These are phyloP conservation scores for Plutomurus gul DNA, from an alignment of 1,140 invertebrate species.

Conservation along the genomic window DNA sequence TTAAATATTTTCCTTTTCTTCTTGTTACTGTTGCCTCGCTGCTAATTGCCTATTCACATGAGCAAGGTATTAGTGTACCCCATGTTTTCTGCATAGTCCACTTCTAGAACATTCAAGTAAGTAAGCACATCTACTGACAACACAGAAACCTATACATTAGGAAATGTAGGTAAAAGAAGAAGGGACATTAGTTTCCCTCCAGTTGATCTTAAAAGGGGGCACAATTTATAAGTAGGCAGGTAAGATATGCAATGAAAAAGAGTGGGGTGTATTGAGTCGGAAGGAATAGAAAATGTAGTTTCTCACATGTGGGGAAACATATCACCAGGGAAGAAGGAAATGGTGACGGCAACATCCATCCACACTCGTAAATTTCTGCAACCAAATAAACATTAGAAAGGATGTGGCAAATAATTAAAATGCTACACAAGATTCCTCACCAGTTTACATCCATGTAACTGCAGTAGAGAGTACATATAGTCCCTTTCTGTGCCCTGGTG, in stretches of 20 bases:
- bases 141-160: no score
- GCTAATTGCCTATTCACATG: no score
- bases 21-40: no score
- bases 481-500: no score
- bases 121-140: no score
- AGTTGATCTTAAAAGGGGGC: background rate
- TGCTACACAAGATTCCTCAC: slow-evolving; percentile 24
- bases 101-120: no score
- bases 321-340: background rate
- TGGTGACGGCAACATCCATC: slow-evolving; percentile 17
- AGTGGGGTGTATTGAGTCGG: background rate
- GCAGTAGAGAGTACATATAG: no score
- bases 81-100: no score
- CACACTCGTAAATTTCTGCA: slow-evolving; percentile 34
- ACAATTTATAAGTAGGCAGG: background rate
- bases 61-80: no score
- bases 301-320: background rate
- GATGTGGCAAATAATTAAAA: slow-evolving; percentile 44
- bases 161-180: no score
- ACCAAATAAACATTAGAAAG: slow-evolving; percentile 41
- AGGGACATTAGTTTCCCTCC: no score
- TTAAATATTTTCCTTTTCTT: no score
- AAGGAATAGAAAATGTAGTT: background rate
- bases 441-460: background rate
- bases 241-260: background rate